These are phyloP conservation scores for Aurelia aurita complex sp. Pacific DNA, from an alignment of 30 jellyfish, hydroid and myxozoan species.

Conservation along the genomic window DNA sequence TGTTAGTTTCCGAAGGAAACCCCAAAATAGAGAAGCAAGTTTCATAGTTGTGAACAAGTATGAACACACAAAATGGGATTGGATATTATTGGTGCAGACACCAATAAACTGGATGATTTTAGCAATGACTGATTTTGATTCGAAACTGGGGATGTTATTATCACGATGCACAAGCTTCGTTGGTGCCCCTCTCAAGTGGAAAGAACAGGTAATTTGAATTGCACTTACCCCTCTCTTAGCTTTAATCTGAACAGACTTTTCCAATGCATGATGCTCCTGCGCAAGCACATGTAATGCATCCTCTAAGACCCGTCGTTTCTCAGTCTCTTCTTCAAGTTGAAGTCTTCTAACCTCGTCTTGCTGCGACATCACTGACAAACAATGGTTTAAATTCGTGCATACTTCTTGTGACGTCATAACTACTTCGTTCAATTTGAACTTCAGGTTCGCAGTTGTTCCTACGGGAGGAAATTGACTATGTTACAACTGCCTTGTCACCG, in stretches of 20 bases:
- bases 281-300: constrained; percentile 98
- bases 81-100: too few species aligned
- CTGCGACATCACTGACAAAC: constrained; percentile 89
- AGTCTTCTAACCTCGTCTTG: constrained; percentile 98
- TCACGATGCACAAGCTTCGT: too few species aligned
- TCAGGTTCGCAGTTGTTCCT: constrained; percentile 93
- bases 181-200: not conserved
- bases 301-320: constrained; percentile 93
- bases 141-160: too few species aligned
- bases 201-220: not conserved
- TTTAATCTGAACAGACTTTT: constrained; percentile 79
- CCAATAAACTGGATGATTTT: too few species aligned
- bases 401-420: constrained; percentile 97
- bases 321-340: constrained; percentile 96
- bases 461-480: not conserved
- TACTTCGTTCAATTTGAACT: constrained; percentile 86
- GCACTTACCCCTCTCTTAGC: constrained; percentile 58
- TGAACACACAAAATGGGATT: too few species aligned
- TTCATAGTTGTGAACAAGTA: too few species aligned
- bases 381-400: constrained; percentile 85
- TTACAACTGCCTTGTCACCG: too few species aligned
- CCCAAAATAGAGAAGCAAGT: too few species aligned
- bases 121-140: too few species aligned
- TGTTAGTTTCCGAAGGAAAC: too few species aligned
- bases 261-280: constrained; percentile 93